phyloP scores from a whole-genome alignment of 2,797 vertebrate species.

The Austrolebias charrua region DNA sequence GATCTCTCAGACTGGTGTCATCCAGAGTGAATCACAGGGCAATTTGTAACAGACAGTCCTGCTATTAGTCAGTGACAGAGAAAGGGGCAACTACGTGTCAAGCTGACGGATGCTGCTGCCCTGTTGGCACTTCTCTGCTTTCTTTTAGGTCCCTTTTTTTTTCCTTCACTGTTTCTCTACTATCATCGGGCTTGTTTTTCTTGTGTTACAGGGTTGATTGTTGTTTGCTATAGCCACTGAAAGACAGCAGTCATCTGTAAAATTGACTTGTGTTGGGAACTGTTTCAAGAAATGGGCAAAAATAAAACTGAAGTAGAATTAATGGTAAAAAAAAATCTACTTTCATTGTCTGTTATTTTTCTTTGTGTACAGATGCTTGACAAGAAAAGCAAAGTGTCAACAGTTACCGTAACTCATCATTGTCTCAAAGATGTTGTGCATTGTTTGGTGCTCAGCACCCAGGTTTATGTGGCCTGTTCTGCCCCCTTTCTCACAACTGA shows the following conservation, averaged over 20 bases:
- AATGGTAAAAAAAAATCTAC: conserved; percentile 60
- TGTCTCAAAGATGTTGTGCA: conserved; percentile 45
- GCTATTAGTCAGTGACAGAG: conserved; percentile 78
- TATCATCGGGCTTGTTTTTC: conserved; percentile 36
- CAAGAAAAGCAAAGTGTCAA: conserved; percentile 56
- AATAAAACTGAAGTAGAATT: conserved; percentile 65
- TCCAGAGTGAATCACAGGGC: conserved; percentile 67
- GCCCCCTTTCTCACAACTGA: conserved; percentile 50
- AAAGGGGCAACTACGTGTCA: conserved; percentile 64
- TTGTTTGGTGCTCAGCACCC: conserved; percentile 30
- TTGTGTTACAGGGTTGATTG: conserved; percentile 67
- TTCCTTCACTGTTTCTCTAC: conserved; percentile 7
- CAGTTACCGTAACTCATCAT: conserved; percentile 58
- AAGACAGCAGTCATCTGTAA: conserved; percentile 83
- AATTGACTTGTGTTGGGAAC: conserved; percentile 74
- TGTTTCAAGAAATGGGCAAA: conserved; percentile 63
- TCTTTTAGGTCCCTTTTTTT: conserved; percentile 37
- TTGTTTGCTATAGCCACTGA: conserved; percentile 67
- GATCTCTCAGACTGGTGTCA: conserved; percentile 64
- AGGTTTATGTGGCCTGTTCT: conserved; percentile 52
- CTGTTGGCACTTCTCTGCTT: conserved; percentile 63
- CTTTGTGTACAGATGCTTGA: conserved; percentile 56
- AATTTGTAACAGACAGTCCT: conserved; percentile 77
- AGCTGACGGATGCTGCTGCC: conserved; percentile 70
- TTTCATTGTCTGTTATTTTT: conserved; percentile 34